A percentile compares a stretch with the other conserved stretches of the same genome.
These are phyloP conservation scores for Dendrocincla fuliginosa DNA, from an alignment of 2,797 vertebrate genomes.

Conservation along the genomic window DNA sequence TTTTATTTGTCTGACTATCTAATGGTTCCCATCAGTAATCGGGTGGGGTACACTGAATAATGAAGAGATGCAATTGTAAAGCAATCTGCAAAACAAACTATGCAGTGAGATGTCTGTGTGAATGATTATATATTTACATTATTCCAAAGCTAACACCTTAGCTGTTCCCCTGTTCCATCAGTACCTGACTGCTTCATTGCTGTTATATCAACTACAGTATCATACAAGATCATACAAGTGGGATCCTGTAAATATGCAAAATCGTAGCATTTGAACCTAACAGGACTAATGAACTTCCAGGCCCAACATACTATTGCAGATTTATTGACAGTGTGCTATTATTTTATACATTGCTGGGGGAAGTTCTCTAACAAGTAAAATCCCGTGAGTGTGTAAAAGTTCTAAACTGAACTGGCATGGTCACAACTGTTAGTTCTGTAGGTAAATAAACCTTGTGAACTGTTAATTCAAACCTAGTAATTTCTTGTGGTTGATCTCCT, in stretches of 20 bases:
- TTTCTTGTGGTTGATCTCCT: not conserved
- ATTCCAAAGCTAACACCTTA: not conserved
- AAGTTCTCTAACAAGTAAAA: not conserved
- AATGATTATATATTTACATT: not conserved
- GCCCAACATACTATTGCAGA: not conserved
- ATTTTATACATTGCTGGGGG: not conserved
- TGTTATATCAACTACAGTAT: not conserved
- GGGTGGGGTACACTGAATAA: not conserved
- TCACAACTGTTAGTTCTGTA: not conserved
- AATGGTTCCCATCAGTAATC: not conserved
- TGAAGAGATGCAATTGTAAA: not conserved
- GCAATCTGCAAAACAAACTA: not conserved
- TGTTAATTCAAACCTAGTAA: not conserved
- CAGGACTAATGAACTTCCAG: not conserved
- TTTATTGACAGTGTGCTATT: not conserved
- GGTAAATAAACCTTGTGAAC: not conserved
- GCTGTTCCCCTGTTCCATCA: not conserved
- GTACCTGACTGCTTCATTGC: not conserved
- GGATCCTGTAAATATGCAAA: not conserved
- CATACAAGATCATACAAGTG: not conserved
- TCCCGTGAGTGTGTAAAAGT: not conserved
- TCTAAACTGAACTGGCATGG: not conserved
- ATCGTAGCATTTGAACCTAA: not conserved
- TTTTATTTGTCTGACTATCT: not conserved
- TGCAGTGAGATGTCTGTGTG: not conserved